Percentiles rank a stretch among this genome's conserved stretches.
These are phyloP conservation scores for Agriotes lineatus DNA, from an alignment of 2,888 invertebrate genomes.

Conservation along the genomic window DNA sequence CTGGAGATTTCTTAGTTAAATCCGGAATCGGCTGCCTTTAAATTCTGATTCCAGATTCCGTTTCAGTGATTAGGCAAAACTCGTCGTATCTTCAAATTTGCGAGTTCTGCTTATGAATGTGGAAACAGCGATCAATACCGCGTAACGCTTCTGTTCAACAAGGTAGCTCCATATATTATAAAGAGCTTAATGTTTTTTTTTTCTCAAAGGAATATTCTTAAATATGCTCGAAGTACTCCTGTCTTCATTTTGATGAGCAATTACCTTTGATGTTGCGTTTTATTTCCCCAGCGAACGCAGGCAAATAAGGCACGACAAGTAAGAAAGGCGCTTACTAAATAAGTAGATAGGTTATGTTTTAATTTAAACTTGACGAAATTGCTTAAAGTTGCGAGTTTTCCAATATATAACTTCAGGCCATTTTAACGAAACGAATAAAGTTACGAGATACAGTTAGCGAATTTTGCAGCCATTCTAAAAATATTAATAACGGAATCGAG, in stretches of 20 bases:
- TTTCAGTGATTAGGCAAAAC: background rate
- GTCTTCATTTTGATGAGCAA: slow-evolving; percentile 21
- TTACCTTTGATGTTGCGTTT: slow-evolving; percentile 22
- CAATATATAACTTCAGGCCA: no score
- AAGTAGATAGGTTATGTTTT: slow-evolving; percentile 13
- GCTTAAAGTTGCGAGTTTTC: background rate
- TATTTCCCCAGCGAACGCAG: slow-evolving; percentile 20
- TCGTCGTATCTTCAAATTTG: background rate
- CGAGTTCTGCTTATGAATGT: background rate
- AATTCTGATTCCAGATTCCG: slow-evolving; percentile 15
- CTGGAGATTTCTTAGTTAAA: slow-evolving; percentile 38
- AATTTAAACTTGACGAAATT: slow-evolving; percentile 16
- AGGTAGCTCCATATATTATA: background rate
- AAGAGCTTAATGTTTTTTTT: background rate
- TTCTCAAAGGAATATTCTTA: slow-evolving; percentile 17
- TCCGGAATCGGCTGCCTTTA: slow-evolving; percentile 17
- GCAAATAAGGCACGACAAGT: slow-evolving; percentile 20
- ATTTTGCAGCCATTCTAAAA: background rate
- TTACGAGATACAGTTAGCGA: no score
- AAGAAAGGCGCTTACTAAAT: slow-evolving; percentile 6
- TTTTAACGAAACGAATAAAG: no score
- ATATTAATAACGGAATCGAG: background rate
- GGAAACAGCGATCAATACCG: background rate
- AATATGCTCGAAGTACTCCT: slow-evolving; percentile 3
- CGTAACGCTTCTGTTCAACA: slow-evolving; percentile 5